Percentiles rank a stretch among this genome's conserved stretches.
Evolutionary conservation across 2,113 vertebrate species (phyloP).

Genomic region (Eudorcas thomsonii): DNA sequence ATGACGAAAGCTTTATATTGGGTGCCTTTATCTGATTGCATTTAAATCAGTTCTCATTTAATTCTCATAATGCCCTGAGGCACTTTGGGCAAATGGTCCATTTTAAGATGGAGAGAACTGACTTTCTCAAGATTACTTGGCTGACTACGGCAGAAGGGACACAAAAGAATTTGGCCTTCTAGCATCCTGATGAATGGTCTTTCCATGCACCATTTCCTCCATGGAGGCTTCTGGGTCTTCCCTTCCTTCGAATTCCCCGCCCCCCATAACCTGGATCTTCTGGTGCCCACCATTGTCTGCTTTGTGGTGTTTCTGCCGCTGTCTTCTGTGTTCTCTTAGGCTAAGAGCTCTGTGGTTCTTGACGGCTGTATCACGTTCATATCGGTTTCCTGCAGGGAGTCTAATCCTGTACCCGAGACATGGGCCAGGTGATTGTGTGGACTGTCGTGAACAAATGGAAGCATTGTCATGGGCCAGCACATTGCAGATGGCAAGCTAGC

Average conservation of each 20-base stretch:
- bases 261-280: not conserved
- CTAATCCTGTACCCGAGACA: not conserved
- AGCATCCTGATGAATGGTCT: accelerated
- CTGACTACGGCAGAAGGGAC: not conserved
- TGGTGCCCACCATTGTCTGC: not conserved
- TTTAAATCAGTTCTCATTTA: slow-evolving; percentile 50
- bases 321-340: not conserved
- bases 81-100: not conserved
- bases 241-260: not conserved
- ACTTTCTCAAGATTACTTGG: not conserved
- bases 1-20: slow-evolving; percentile 18
- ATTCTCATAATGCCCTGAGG: not conserved
- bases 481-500: not conserved
- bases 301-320: not conserved
- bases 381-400: not conserved
- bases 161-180: not conserved
- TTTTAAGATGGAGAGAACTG: not conserved
- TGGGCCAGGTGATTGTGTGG: not conserved
- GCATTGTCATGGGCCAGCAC: not conserved
- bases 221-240: not conserved
- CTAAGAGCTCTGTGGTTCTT: not conserved
- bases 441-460: not conserved
- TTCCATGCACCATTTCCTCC: not conserved
- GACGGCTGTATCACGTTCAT: not conserved
- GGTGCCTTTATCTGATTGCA: slow-evolving; percentile 36